Evolutionary conservation across 2,888 invertebrate species (phyloP).

Genomic region (Morinoia aosen): DNA sequence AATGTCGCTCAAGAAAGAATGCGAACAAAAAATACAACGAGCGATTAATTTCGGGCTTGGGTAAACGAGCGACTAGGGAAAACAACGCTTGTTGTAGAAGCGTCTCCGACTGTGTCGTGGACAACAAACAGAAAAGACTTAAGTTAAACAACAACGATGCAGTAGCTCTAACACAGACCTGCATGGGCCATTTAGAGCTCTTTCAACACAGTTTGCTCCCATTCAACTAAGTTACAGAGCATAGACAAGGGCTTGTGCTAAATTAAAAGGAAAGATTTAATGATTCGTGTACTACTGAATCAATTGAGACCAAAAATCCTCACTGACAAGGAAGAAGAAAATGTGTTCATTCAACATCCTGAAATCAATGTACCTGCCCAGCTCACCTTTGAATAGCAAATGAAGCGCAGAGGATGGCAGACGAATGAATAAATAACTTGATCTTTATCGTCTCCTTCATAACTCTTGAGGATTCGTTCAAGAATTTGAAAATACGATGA

Average conservation of each 20-base stretch:
- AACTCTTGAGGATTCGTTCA: not conserved
- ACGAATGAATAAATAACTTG: not conserved
- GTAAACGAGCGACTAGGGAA: not conserved
- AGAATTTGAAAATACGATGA: conserved; percentile 30
- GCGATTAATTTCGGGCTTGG: not conserved
- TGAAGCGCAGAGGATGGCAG: not conserved
- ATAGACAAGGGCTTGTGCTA: not conserved
- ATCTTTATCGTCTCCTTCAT: not conserved
- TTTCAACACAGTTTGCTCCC: not conserved
- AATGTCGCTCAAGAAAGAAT: not conserved
- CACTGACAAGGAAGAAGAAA: not conserved
- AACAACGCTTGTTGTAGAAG: not conserved
- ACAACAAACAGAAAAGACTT: not conserved
- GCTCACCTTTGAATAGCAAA: not conserved
- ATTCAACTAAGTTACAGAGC: not conserved
- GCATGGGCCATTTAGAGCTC: not conserved
- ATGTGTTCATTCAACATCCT: not conserved
- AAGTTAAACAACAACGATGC: not conserved
- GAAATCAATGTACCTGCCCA: not conserved
- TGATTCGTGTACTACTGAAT: not conserved
- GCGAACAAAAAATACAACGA: not conserved
- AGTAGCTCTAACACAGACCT: not conserved
- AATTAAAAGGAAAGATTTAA: not conserved
- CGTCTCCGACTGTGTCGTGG: not conserved
- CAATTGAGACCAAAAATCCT: not conserved